These are phyloP conservation scores for Martes martes DNA, from an alignment of 2,113 vertebrate species.

Conservation along the genomic window DNA sequence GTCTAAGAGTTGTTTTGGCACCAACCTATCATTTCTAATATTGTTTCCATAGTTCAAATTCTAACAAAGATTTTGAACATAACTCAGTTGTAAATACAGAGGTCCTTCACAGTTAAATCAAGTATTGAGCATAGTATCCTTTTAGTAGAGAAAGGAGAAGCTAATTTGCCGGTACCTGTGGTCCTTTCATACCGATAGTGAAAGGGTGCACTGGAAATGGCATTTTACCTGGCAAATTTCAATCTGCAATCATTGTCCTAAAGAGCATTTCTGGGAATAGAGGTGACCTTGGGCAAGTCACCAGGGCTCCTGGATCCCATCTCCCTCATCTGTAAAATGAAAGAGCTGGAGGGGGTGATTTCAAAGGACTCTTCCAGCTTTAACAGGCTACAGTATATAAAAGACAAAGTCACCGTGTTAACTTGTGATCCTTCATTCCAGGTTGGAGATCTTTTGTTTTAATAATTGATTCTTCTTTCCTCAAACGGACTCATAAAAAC, in stretches of 20 bases:
- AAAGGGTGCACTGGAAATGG: background rate
- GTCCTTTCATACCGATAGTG: background rate
- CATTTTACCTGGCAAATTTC: background rate
- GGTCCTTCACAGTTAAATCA: background rate
- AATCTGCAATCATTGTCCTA: background rate
- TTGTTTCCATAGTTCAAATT: background rate
- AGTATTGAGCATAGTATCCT: background rate
- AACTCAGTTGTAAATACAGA: background rate
- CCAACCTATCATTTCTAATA: background rate
- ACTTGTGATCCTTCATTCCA: slow-evolving; percentile 44
- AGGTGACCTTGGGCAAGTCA: background rate
- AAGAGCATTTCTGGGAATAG: background rate
- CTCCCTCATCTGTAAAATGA: background rate
- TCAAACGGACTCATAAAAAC: slow-evolving; percentile 23
- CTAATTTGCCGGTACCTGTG: background rate
- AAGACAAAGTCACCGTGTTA: background rate
- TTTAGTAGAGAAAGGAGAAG: background rate
- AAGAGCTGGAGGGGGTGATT: background rate
- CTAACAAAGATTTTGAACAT: background rate
- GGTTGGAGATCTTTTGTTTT: slow-evolving; percentile 49
- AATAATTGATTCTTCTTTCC: slow-evolving; percentile 45
- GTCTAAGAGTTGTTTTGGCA: background rate
- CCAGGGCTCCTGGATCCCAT: background rate
- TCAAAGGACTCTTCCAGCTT: background rate
- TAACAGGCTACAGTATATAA: background rate